Percentiles rank a stretch among this genome's conserved stretches.
phyloP scores from a whole-genome alignment of 2,797 vertebrate genomes.

The Cacajao melanocephalus region DNA sequence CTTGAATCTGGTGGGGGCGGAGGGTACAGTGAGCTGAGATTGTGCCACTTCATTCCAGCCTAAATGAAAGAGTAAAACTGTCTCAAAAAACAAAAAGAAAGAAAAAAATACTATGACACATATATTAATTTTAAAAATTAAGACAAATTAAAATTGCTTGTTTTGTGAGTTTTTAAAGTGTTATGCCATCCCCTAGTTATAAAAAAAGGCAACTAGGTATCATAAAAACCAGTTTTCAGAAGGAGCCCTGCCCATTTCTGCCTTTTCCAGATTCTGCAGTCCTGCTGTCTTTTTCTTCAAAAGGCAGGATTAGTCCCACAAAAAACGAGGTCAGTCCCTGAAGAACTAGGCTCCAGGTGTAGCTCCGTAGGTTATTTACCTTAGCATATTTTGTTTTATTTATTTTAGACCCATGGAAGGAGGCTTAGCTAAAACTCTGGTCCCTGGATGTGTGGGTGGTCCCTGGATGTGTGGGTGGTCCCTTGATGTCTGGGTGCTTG shows the following conservation, averaged over 20 bases:
- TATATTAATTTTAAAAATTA: not conserved
- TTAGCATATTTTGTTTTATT: not conserved
- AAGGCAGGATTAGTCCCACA: not conserved
- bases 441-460: not conserved
- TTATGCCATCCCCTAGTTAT: not conserved
- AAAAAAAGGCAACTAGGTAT: not conserved
- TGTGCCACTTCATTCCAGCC: no score
- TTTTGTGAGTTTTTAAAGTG: not conserved
- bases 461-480: not conserved
- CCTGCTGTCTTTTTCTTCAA: not conserved
- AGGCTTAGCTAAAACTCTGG: not conserved
- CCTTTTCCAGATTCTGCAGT: not conserved
- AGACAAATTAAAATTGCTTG: slow-evolving; percentile 31
- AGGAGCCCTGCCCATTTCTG: not conserved
- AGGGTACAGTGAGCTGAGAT: no score
- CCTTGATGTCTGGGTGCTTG: not conserved
- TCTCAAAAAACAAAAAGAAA: not conserved
- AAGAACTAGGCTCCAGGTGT: not conserved
- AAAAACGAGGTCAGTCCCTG: not conserved
- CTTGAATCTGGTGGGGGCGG: no score
- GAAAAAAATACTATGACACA: no score
- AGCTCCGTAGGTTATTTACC: not conserved
- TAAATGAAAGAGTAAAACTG: no score
- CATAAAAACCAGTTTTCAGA: not conserved
- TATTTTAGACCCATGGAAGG: not conserved